A percentile compares a stretch with the other conserved stretches of the same genome.
phyloP scores from a whole-genome alignment of 2,113 vertebrate genomes.

The Phaethon lepturus region DNA sequence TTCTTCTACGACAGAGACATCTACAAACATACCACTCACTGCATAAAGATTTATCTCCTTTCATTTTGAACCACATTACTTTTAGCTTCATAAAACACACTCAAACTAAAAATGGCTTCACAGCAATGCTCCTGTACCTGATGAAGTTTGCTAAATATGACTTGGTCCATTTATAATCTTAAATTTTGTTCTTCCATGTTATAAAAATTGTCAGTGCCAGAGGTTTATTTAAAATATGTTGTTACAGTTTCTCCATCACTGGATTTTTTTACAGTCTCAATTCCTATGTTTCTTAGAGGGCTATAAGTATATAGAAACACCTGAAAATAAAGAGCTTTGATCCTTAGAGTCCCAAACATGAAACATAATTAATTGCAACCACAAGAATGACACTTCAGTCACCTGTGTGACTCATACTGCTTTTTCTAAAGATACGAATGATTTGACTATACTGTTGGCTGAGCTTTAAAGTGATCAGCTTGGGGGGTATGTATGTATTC shows the following conservation, averaged over 20 bases:
- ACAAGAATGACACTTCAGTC: neutral
- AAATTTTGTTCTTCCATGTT: neutral
- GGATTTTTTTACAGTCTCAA: neutral
- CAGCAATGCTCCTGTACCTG: neutral
- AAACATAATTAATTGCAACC: neutral
- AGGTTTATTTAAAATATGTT: neutral
- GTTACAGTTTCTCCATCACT: neutral
- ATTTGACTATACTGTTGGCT: neutral
- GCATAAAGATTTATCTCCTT: neutral
- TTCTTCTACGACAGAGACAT: neutral
- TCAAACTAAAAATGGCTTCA: neutral
- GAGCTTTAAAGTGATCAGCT: slow-evolving; percentile 7
- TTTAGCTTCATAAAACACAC: neutral
- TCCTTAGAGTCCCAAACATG: neutral
- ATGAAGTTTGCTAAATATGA: neutral
- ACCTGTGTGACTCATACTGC: neutral
- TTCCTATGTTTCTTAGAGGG: neutral
- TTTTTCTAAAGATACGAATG: slow-evolving; percentile 24
- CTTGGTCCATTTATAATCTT: neutral
- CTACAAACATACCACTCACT: neutral
- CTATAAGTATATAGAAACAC: neutral
- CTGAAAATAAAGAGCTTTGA: neutral
- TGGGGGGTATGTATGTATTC: neutral
- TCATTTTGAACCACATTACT: neutral
- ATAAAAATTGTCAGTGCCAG: neutral